Conservation (phyloP, 2,113 vertebrate species). For the Sminthopsis crassicaudata region DNA sequence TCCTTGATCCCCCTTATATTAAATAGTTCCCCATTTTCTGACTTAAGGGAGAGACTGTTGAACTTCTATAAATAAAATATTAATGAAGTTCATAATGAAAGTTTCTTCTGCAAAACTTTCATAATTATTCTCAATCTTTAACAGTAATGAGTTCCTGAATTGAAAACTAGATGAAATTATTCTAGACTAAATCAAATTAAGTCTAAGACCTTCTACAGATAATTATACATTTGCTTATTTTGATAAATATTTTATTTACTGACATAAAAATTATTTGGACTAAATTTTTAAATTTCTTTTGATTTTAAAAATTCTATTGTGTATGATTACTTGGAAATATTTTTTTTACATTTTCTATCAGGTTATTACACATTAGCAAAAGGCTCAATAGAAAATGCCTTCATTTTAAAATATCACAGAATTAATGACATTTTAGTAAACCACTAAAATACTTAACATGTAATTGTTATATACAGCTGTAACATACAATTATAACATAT, state of each 20-base stretch:
- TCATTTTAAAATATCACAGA: background rate
- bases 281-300: constrained; percentile 31
- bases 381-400: constrained; percentile 18
- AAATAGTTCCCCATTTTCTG: background rate
- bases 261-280: background rate
- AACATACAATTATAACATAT: no score
- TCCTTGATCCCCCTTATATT: background rate
- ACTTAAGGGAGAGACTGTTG: background rate
- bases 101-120: background rate
- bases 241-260: background rate
- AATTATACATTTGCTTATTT: background rate
- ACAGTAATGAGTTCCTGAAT: background rate
- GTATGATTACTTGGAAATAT: background rate
- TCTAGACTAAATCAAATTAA: background rate
- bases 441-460: background rate
- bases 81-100: background rate
- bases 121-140: background rate
- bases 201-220: background rate
- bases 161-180: background rate
- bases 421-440: background rate
- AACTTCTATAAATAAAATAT: background rate
- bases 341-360: background rate
- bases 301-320: constrained; percentile 1
- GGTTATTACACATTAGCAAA: background rate
- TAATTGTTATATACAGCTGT: no score